Percentiles rank a stretch among this genome's conserved stretches.
Evolutionary conservation across 2,113 vertebrate genomes (phyloP).

Genomic region (Gobio gobio): DNA sequence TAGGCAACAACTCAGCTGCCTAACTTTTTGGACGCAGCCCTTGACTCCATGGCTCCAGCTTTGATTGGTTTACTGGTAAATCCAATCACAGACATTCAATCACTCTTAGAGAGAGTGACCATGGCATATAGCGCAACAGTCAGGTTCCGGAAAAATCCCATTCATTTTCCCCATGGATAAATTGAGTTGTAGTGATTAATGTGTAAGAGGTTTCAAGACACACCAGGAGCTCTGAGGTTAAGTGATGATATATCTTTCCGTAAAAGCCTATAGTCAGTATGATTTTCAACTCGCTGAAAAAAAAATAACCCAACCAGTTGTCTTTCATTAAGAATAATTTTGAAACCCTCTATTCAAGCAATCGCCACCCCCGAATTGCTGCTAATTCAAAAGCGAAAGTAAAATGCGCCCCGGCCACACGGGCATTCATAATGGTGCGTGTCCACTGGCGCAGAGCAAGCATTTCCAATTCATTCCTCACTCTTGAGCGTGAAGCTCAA

Average conservation of each 20-base stretch:
- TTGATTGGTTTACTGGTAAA: slow-evolving; percentile 39
- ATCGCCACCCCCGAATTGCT: too few species aligned
- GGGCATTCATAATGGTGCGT: too few species aligned
- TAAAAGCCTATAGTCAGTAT: not conserved
- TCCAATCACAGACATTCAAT: not conserved
- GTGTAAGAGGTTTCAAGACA: slow-evolving; percentile 23
- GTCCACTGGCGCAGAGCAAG: too few species aligned
- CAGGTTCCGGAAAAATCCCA: not conserved
- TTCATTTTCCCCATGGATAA: slow-evolving; percentile 8
- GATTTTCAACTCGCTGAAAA: not conserved
- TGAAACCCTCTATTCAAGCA: too few species aligned
- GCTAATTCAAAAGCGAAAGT: too few species aligned
- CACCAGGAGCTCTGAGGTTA: not conserved
- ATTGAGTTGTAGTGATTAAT: slow-evolving; percentile 32
- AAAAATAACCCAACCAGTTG: too few species aligned
- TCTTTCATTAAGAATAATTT: too few species aligned
- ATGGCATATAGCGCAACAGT: slow-evolving; percentile 5
- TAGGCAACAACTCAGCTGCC: too few species aligned
- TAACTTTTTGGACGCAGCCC: too few species aligned
- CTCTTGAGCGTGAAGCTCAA: too few species aligned
- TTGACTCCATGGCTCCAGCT: not conserved
- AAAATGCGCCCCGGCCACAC: too few species aligned
- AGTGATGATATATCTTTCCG: slow-evolving; percentile 4
- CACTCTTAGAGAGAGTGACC: slow-evolving; percentile 5
- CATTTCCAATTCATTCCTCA: too few species aligned